phyloP scores from a whole-genome alignment of 1,140 invertebrate species.

The Gonatopus flavifemur region DNA sequence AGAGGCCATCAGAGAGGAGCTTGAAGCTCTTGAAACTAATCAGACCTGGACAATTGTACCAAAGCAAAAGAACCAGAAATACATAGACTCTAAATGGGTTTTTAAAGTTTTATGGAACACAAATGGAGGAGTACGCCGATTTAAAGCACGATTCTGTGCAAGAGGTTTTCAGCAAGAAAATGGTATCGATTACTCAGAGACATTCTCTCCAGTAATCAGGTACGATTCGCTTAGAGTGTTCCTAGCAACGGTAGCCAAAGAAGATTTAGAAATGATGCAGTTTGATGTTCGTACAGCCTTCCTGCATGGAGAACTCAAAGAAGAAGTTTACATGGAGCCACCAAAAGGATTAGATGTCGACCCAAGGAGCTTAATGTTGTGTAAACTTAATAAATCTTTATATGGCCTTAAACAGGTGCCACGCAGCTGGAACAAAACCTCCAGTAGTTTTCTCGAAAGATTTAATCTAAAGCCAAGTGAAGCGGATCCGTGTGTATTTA shows the following conservation, averaged over 20 bases:
- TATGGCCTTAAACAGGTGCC: slow-evolving; percentile 54
- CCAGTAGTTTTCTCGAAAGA: slow-evolving; percentile 7
- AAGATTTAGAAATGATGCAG: slow-evolving; percentile 29
- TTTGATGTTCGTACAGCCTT: slow-evolving; percentile 42
- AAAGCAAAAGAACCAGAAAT: slow-evolving; percentile 22
- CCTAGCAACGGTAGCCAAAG: slow-evolving; percentile 20
- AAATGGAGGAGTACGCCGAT: neutral
- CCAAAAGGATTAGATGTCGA: slow-evolving; percentile 40
- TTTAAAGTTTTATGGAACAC: slow-evolving; percentile 27
- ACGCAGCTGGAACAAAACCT: slow-evolving; percentile 41
- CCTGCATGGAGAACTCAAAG: slow-evolving; percentile 39
- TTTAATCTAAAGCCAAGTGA: neutral
- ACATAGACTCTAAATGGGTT: slow-evolving; percentile 45
- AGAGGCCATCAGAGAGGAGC: slow-evolving; percentile 24
- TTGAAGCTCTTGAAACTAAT: slow-evolving; percentile 25
- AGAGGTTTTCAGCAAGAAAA: neutral
- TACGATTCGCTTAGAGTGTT: neutral
- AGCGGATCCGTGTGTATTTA: slow-evolving; percentile 12
- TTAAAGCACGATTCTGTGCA: neutral
- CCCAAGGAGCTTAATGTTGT: slow-evolving; percentile 16
- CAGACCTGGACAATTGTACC: slow-evolving; percentile 21
- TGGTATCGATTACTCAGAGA: neutral
- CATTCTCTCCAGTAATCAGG: neutral
- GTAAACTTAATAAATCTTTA: slow-evolving; percentile 40
- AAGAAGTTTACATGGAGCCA: slow-evolving; percentile 42